These are phyloP conservation scores for Volucella inflata DNA, from an alignment of 2,888 invertebrate species.

Conservation along the genomic window DNA sequence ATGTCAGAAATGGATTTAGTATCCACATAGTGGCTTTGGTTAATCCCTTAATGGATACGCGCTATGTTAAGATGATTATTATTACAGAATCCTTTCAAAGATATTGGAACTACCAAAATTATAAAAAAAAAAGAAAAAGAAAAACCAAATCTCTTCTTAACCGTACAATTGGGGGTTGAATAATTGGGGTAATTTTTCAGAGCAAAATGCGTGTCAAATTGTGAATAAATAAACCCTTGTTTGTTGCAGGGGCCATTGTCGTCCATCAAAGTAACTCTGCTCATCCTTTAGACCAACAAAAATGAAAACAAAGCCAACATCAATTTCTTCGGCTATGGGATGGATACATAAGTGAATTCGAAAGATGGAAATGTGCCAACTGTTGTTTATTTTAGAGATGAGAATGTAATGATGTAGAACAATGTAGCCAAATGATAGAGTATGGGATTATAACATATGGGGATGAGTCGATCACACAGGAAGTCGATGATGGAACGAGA, in stretches of 20 bases:
- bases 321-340: background rate
- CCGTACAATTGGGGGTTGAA: conserved; percentile 40
- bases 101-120: conserved; percentile 49
- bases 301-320: conserved; percentile 16
- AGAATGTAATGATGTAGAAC: conserved; percentile 31
- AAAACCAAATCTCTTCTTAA: background rate
- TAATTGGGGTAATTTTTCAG: conserved; percentile 67
- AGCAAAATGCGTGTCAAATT: conserved; percentile 67
- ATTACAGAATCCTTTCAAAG: conserved; percentile 68
- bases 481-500: too few species aligned
- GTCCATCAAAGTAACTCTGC: conserved; percentile 16
- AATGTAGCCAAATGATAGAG: background rate
- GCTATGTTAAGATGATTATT: conserved; percentile 74
- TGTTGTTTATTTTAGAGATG: conserved; percentile 23
- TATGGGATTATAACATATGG: background rate
- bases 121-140: background rate
- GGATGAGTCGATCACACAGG: too few species aligned
- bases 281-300: conserved; percentile 12
- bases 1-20: conserved; percentile 65
- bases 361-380: conserved; percentile 13
- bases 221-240: conserved; percentile 54
- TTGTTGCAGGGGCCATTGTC: conserved; percentile 9
- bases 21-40: conserved; percentile 49
- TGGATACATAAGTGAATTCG: background rate
- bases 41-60: conserved; percentile 73